phyloP scores from a whole-genome alignment of 2,888 invertebrate species.

The Frankliniella intonsa region DNA sequence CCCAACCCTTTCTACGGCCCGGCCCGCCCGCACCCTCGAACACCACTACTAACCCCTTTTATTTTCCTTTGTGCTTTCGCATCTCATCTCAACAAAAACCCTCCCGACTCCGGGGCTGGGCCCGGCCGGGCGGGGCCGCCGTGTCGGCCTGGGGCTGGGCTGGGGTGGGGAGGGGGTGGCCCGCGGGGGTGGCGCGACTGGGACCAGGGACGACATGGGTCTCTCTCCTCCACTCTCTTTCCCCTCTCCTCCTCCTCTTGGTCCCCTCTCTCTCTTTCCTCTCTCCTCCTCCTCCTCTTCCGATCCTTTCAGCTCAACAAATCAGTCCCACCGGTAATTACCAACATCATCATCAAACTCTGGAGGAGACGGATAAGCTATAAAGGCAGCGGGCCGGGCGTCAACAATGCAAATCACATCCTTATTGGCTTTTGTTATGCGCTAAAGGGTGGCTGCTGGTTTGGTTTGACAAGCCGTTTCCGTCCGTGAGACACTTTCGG shows the following conservation, averaged over 20 bases:
- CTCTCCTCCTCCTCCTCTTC: too few species aligned
- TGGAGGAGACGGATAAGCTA: too few species aligned
- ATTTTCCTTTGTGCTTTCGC: conserved; percentile 11
- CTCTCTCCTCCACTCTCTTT: too few species aligned
- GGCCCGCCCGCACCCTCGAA: background rate
- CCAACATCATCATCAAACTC: too few species aligned
- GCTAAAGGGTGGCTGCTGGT: background rate
- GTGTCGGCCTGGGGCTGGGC: background rate
- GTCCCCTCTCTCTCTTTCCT: too few species aligned
- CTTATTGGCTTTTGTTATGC: too few species aligned
- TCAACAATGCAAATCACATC: too few species aligned
- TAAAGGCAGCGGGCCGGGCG: too few species aligned
- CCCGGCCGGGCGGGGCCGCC: background rate
- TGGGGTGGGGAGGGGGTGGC: too few species aligned
- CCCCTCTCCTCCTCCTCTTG: too few species aligned
- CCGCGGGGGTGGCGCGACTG: background rate
- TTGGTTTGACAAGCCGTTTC: background rate
- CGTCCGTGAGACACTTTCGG: background rate
- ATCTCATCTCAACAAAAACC: background rate
- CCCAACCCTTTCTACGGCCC: background rate
- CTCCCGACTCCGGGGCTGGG: background rate
- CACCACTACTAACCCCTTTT: conserved; percentile 6
- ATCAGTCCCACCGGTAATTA: too few species aligned
- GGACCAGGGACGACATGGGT: background rate
- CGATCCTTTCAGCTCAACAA: too few species aligned